Evolutionary conservation across 2,797 vertebrate species (phyloP).

Genomic region (Leptatherina wallacei): DNA sequence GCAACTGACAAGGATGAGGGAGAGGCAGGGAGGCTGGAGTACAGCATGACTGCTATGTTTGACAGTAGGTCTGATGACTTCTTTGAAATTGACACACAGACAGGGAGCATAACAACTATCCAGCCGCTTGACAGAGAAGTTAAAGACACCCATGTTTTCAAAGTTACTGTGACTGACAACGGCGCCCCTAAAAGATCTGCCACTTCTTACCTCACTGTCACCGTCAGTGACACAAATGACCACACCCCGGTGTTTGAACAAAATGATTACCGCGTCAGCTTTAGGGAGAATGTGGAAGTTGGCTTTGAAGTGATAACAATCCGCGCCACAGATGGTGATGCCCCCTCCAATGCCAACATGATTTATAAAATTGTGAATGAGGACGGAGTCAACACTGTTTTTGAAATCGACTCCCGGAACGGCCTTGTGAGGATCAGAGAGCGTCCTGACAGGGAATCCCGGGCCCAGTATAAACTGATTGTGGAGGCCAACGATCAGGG

Average conservation of each 20-base stretch:
- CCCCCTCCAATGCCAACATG: conserved; percentile 95
- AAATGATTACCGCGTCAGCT: conserved; percentile 88
- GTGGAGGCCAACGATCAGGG: conserved; percentile 98
- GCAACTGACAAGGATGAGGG: conserved; percentile 93
- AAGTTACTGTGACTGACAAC: conserved; percentile 89
- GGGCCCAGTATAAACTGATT: conserved; percentile 88
- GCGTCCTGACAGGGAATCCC: conserved; percentile 89
- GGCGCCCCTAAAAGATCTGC: conserved; percentile 86
- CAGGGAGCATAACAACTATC: conserved; percentile 87
- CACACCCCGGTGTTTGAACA: conserved; percentile 93
- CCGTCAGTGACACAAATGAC: conserved; percentile 95
- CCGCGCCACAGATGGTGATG: conserved; percentile 93
- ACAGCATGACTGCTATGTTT: conserved; percentile 93
- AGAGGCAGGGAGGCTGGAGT: conserved; percentile 90
- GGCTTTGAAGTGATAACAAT: conserved; percentile 96
- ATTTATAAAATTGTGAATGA: conserved; percentile 91
- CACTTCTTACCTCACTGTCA: conserved; percentile 90
- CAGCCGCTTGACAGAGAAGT: conserved; percentile 92
- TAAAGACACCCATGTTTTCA: conserved; percentile 94
- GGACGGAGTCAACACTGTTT: conserved; percentile 81
- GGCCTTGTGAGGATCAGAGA: conserved; percentile 91
- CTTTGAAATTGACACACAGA: conserved; percentile 88
- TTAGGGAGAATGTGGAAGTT: conserved; percentile 94
- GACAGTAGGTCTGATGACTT: conserved; percentile 91
- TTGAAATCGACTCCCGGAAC: conserved; percentile 91